A percentile compares a stretch with the other conserved stretches of the same genome.
These are phyloP conservation scores for Oophaga pumilio DNA, from an alignment of 2,113 vertebrate genomes.

Conservation along the genomic window DNA sequence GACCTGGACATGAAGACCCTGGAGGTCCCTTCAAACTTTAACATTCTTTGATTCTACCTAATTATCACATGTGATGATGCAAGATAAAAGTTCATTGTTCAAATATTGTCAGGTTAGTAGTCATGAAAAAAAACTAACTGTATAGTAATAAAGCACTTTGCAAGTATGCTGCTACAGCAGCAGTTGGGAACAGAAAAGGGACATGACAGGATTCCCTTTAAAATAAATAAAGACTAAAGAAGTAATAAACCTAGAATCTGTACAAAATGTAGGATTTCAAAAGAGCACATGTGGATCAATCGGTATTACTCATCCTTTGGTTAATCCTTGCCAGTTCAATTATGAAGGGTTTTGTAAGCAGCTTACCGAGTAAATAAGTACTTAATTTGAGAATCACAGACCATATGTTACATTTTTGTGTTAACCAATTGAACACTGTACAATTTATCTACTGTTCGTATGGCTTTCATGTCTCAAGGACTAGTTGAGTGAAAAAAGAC, in stretches of 20 bases:
- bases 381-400: background rate
- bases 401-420: constrained; percentile 24
- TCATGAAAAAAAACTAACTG: too few species aligned
- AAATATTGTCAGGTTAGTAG: too few species aligned
- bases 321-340: constrained; percentile 24
- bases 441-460: constrained; percentile 13
- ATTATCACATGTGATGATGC: too few species aligned
- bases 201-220: background rate
- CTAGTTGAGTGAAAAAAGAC: background rate
- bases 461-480: constrained; percentile 35
- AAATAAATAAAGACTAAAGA: background rate
- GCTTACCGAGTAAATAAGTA: constrained; percentile 27
- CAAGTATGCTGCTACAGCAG: too few species aligned
- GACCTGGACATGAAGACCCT: too few species aligned
- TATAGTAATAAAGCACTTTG: too few species aligned
- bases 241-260: background rate
- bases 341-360: background rate
- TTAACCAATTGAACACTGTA: constrained; percentile 24
- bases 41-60: too few species aligned
- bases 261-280: background rate
- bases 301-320: constrained; percentile 13
- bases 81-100: too few species aligned
- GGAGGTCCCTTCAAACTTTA: too few species aligned
- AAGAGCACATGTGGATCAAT: constrained; percentile 21
- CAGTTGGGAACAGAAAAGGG: too few species aligned